A percentile compares a stretch with the other conserved stretches of the same genome.
phyloP scores from a whole-genome alignment of 2,797 vertebrate genomes.

The Nyctalus aviator region DNA sequence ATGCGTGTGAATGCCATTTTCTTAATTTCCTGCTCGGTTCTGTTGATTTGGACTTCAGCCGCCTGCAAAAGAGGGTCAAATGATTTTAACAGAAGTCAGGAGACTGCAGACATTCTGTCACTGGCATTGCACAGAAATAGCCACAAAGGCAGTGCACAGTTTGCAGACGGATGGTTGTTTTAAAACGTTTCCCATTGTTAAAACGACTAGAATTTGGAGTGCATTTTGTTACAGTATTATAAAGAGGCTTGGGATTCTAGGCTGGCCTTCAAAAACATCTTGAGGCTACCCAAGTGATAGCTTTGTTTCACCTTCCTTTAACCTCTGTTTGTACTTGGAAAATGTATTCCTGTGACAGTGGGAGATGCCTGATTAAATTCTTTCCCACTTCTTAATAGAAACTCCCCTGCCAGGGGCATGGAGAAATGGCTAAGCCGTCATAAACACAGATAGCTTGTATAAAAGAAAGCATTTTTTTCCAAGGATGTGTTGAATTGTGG shows the following conservation, averaged over 20 bases:
- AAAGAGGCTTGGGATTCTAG: neutral
- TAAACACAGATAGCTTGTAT: neutral
- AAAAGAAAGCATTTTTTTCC: neutral
- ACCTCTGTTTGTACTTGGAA: neutral
- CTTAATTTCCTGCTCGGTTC: too few relatives aligned
- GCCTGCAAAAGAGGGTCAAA: neutral
- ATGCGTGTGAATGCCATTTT: too few relatives aligned
- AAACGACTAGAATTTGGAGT: conserved; percentile 3
- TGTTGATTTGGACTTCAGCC: too few relatives aligned
- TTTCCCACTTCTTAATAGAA: neutral
- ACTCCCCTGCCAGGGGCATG: neutral
- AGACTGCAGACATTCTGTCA: neutral
- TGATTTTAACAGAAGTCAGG: neutral
- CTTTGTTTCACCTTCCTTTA: neutral
- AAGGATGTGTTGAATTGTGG: neutral
- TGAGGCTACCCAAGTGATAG: neutral
- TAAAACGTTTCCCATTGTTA: conserved; percentile 13
- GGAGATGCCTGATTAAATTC: neutral
- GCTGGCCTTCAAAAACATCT: neutral
- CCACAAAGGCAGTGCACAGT: neutral
- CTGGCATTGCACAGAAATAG: neutral
- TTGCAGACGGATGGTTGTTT: neutral
- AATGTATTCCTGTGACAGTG: neutral
- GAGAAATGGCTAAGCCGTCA: neutral
- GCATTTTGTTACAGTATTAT: neutral